Conservation (phyloP, 2,888 invertebrate species). For the Agonopterix subpropinquella region DNA sequence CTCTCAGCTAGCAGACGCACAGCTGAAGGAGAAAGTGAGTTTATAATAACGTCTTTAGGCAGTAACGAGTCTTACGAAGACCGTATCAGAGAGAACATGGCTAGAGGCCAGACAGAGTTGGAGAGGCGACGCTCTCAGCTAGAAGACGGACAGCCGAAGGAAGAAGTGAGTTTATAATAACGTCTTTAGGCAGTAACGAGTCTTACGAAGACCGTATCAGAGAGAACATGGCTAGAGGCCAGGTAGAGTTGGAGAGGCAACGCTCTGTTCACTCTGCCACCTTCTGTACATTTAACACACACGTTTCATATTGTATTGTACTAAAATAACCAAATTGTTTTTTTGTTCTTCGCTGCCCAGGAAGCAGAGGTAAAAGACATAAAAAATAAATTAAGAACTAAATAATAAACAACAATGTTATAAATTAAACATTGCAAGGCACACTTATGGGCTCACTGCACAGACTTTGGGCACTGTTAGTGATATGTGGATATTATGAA, state of each 20-base stretch:
- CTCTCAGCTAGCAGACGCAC: slow-evolving; percentile 91
- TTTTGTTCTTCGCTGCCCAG: slow-evolving; percentile 17
- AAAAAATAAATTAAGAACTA: background rate
- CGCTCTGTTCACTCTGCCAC: slow-evolving; percentile 70
- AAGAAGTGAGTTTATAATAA: slow-evolving; percentile 65
- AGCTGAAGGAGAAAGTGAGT: slow-evolving; percentile 84
- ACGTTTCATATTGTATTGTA: too few relatives aligned
- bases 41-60: background rate
- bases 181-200: slow-evolving; percentile 60
- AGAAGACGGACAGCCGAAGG: slow-evolving; percentile 92
- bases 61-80: slow-evolving; percentile 78
- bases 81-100: slow-evolving; percentile 97
- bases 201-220: slow-evolving; percentile 97
- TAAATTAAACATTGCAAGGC: too few relatives aligned
- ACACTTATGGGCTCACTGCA: too few relatives aligned
- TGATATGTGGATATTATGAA: too few relatives aligned
- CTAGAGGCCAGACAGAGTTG: slow-evolving; percentile 97
- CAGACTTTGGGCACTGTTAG: too few relatives aligned
- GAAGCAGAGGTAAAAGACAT: slow-evolving; percentile 37
- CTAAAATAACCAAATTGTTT: too few relatives aligned
- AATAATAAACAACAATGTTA: too few relatives aligned
- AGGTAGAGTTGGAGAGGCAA: slow-evolving; percentile 95
- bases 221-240: slow-evolving; percentile 98
- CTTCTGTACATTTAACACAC: too few relatives aligned
- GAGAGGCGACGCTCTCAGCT: slow-evolving; percentile 92